Conservation (phyloP, 92 coral and sea anemone genomes). For the Plumapathes pennacea region DNA sequence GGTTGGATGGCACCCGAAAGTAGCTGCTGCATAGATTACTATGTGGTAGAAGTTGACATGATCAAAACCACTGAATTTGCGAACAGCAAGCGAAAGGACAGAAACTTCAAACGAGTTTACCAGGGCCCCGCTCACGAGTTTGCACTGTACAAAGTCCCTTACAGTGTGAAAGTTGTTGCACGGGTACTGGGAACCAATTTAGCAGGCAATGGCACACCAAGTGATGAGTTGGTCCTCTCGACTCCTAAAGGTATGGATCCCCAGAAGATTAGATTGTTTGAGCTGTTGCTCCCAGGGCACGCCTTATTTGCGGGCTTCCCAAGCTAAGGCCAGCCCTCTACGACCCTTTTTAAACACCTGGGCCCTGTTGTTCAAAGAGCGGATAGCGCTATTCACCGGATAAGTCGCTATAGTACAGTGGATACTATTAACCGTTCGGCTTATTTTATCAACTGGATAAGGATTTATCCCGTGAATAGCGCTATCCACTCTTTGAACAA, state of each 20-base stretch:
- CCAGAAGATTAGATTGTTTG: too few species aligned
- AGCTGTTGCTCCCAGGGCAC: too few species aligned
- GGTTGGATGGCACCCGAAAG: slow-evolving; percentile 69
- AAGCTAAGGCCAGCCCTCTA: too few species aligned
- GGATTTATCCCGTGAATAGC: too few species aligned
- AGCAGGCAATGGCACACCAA: slow-evolving; percentile 69
- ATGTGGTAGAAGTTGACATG: slow-evolving; percentile 72
- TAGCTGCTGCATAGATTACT: slow-evolving; percentile 72
- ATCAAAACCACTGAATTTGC: slow-evolving; percentile 65
- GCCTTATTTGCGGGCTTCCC: too few species aligned
- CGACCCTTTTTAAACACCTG: not conserved
- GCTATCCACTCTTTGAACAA: too few species aligned
- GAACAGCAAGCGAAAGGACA: slow-evolving; percentile 59
- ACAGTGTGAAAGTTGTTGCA: slow-evolving; percentile 65
- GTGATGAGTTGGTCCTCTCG: slow-evolving; percentile 72
- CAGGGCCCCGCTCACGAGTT: slow-evolving; percentile 78
- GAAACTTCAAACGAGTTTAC: slow-evolving; percentile 71
- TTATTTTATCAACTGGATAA: too few species aligned
- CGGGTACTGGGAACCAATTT: slow-evolving; percentile 70
- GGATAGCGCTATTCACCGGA: too few species aligned
- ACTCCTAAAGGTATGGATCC: slow-evolving; percentile 87
- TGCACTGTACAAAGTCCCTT: slow-evolving; percentile 69
- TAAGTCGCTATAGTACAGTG: too few species aligned
- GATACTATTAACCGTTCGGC: too few species aligned
- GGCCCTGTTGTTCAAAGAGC: too few species aligned